Conservation (phyloP, 2,888 invertebrate genomes). For the Chrysotoxum bicinctum region DNA sequence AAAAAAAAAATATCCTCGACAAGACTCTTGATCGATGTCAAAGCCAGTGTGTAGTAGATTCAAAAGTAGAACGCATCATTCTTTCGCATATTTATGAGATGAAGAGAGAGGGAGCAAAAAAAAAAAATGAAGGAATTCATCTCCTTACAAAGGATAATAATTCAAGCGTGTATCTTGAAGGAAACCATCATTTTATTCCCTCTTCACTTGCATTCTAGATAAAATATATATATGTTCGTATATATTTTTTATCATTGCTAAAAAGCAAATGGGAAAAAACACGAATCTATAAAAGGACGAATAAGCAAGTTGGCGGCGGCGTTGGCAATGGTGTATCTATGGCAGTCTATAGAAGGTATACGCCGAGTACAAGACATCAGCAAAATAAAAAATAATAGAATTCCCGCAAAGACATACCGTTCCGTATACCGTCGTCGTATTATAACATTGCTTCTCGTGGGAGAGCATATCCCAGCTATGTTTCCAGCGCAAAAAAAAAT, state of each 20-base stretch:
- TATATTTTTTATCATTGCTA: background rate
- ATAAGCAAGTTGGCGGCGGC: constrained; percentile 5
- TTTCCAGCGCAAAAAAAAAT: background rate
- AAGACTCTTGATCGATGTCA: constrained; percentile 34
- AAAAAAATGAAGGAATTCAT: background rate
- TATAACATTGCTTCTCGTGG: background rate
- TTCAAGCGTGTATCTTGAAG: constrained; percentile 32
- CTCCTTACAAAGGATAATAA: constrained; percentile 17
- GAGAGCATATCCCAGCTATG: background rate
- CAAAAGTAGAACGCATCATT: constrained; percentile 17
- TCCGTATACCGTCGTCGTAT: background rate
- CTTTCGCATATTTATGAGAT: background rate
- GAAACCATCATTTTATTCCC: constrained; percentile 20
- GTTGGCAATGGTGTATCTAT: constrained; percentile 5
- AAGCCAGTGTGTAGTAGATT: constrained; percentile 30
- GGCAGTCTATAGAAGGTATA: constrained; percentile 17
- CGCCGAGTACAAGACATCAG: background rate
- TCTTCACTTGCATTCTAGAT: constrained; percentile 40
- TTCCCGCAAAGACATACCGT: constrained; percentile 23
- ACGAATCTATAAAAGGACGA: constrained; percentile 12
- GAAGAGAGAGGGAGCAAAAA: background rate
- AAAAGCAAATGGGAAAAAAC: background rate
- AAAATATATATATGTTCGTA: background rate
- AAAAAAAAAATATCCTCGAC: background rate
- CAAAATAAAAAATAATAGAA: constrained; percentile 15